Base-by-base conservation (phyloP, 2,888 invertebrate species). In the Cinara cedri region DNA sequence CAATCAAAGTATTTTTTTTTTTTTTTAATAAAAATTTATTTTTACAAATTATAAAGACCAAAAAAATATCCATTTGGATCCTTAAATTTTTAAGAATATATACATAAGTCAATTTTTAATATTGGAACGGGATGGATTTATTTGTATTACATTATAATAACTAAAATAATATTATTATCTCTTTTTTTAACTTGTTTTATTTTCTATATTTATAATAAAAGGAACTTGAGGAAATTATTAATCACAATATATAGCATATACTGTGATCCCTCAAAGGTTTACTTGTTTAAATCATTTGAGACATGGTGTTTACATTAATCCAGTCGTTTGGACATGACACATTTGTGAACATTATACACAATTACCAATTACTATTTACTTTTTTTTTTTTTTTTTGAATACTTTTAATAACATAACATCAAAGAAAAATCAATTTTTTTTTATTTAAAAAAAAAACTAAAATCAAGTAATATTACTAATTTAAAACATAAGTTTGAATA, bases 401-500 rank as follows among this genome's bases (percentile, higher is more conserved):
- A 49, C 8, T 68, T n/a, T 13, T 3, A 55, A n/a, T n/a, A n/a
- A 55, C 14, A 1, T 14, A 57, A 57, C 13, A 46, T 11, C 49
- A 68, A 51, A 14, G 11, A 44, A 19, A 71, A 57, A 44, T n/a
- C 21, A 21, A 70, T 65, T 34, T 24, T 34, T 19, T 34, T 34
- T 72, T 62, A 13, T 60, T 34, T 34, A 34, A 42, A 44, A 76
- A 46, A 42, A 49, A 68, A 49, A 66, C 3, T n/a, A 6, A 24
- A 46, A 51, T n/a, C 21, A 34, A 63, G 1, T 44, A 75, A 4
- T 13, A 75, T 34, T 14, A 54, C 65, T 68, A 78, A 68, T 70
- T 66, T 60, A 78, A 78, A 78, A 78, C 68, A 78, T 70, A 8
- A 78, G 68, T 78, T 60, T 78, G 21, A 78, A 78, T 60, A 78